Evolutionary conservation across 2,113 vertebrate genomes (phyloP).

Genomic region (Chamaetylas fuelleborni): DNA sequence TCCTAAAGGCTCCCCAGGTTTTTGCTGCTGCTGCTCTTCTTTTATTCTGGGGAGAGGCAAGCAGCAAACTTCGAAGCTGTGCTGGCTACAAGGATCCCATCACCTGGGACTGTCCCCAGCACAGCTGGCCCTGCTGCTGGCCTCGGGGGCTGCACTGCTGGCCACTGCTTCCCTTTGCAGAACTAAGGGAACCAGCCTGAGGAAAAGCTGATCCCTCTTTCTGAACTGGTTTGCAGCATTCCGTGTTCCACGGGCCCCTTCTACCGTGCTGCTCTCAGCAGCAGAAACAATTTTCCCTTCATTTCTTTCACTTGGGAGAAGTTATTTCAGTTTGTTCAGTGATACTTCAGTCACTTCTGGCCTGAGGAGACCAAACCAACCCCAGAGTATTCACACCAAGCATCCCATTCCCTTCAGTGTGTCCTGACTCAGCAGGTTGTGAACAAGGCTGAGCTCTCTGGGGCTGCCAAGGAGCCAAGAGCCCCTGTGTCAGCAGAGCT

Average conservation of each 20-base stretch:
- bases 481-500: not conserved
- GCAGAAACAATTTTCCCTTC: not conserved
- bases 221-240: not conserved
- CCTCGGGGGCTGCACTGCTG: not conserved
- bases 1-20: not conserved
- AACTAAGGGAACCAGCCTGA: not conserved
- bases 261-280: not conserved
- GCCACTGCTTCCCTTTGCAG: not conserved
- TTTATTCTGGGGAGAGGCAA: not conserved
- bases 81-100: not conserved
- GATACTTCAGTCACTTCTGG: not conserved
- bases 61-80: not conserved
- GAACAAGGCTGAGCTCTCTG: rapidly evolving
- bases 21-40: not conserved
- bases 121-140: not conserved
- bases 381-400: not conserved
- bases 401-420: not conserved
- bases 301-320: not conserved
- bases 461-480: rapidly evolving
- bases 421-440: rapidly evolving
- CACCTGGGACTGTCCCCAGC: not conserved
- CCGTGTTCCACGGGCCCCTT: not conserved
- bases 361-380: not conserved
- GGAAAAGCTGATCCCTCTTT: not conserved
- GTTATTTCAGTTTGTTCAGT: not conserved